Evolutionary conservation across 2,113 vertebrate genomes (phyloP).

Genomic region (Phodopus roborovskii): DNA sequence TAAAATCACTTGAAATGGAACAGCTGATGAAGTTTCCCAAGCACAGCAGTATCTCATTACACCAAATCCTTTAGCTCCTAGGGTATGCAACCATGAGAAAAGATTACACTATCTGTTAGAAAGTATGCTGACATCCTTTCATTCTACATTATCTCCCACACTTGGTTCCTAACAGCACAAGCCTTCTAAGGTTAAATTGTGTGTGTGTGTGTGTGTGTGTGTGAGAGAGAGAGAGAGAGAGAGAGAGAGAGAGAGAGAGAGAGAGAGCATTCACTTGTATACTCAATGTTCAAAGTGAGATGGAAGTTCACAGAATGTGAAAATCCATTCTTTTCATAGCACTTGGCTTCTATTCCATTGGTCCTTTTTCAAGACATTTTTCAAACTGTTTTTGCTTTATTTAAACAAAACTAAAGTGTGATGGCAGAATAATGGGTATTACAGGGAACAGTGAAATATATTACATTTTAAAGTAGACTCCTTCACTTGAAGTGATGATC

Average conservation of each 20-base stretch:
- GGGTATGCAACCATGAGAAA: slow-evolving; percentile 7
- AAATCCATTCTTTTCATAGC: background rate
- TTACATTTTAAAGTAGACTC: background rate
- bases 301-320: background rate
- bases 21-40: slow-evolving; percentile 66
- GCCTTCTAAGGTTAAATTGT: background rate
- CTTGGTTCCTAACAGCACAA: slow-evolving; percentile 43
- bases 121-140: slow-evolving; percentile 4
- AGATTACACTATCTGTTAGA: slow-evolving; percentile 26
- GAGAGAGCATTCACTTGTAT: background rate
- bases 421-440: background rate
- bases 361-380: background rate
- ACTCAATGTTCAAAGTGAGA: slow-evolving; percentile 3
- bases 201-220: background rate
- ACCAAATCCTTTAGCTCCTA: slow-evolving; percentile 43
- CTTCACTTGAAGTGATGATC: background rate
- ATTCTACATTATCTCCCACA: background rate
- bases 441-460: background rate
- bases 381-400: slow-evolving; percentile 10
- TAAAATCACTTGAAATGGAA: slow-evolving; percentile 68
- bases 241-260: too few relatives aligned
- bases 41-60: slow-evolving; percentile 60
- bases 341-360: background rate
- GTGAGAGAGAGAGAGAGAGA: background rate
- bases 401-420: slow-evolving; percentile 59